Percentiles rank a stretch among this genome's conserved stretches.
Evolutionary conservation across 1,140 invertebrate genomes (phyloP).

Genomic region (Anthonomus grandis): DNA sequence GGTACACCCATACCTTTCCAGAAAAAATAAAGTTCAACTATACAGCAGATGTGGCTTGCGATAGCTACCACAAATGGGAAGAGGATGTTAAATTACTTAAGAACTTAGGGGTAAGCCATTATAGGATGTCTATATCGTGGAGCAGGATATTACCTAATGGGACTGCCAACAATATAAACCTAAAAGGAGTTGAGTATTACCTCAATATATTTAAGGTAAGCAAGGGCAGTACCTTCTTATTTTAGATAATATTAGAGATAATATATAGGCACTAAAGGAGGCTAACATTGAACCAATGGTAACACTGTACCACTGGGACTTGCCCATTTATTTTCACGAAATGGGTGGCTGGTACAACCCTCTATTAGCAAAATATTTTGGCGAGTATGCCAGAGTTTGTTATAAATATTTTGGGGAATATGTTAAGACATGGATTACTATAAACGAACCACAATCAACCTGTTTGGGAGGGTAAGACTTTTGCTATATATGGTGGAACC

Average conservation of each 20-base stretch:
- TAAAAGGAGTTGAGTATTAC: constrained; percentile 61
- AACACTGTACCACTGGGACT: constrained; percentile 45
- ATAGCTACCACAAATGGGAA: constrained; percentile 59
- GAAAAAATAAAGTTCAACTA: constrained; percentile 52
- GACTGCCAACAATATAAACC: constrained; percentile 52
- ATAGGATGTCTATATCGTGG: constrained; percentile 63
- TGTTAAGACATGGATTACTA: constrained; percentile 39
- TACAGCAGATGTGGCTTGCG: constrained; percentile 57
- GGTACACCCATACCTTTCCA: constrained; percentile 53
- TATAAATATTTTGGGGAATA: constrained; percentile 29
- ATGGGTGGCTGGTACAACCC: constrained; percentile 44
- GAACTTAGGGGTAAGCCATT: constrained; percentile 51
- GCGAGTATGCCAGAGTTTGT: constrained; percentile 44
- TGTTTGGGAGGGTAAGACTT: constrained; percentile 17
- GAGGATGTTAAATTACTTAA: constrained; percentile 55
- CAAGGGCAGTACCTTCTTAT: background rate
- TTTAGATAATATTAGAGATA: background rate
- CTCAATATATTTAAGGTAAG: constrained; percentile 54
- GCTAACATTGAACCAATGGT: constrained; percentile 63
- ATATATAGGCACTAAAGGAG: constrained; percentile 51
- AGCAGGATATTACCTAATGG: constrained; percentile 45
- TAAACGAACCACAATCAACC: constrained; percentile 42
- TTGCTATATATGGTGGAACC: background rate
- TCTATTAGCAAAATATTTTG: constrained; percentile 19
- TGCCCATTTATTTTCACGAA: constrained; percentile 41